Evolutionary conservation across 2,797 vertebrate genomes (phyloP), one percentile per base, ranked within the genome.

Genomic region (Acridotheres tristis): DNA sequence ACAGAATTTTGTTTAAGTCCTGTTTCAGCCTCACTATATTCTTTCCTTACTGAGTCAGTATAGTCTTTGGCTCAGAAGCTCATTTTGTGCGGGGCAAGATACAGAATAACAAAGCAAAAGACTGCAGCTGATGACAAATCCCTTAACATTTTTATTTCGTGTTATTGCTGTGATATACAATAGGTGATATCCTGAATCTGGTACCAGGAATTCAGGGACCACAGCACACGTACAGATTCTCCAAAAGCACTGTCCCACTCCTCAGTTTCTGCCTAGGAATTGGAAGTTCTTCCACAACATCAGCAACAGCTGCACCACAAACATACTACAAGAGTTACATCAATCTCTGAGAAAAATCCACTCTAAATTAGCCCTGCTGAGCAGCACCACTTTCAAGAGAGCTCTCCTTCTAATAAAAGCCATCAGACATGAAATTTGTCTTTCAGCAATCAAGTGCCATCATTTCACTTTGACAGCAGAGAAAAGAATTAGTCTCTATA

Each of bases 321-420:
- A 73, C 27, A 40, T 57, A 29, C 66, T 25, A 43, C 21, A 83
- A 51, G 29, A 75, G n/a, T 54, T 84, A 66, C 25, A 87, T 51
- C 40, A 82, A 43, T 13, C 48, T 84, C 15, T 34, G 61, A 79
- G 26, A 42, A 86, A 88, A 90, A 67, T 10, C 7, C 27, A 68
- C 47, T 75, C 48, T 59, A 84, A 89, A 96, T 95, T 89, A 96
- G 59, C 21, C 69, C 63, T 75, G 47, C 72, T 85, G 76, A 85
- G 75, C 9, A 61, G 43, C 30, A 80, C 42, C 27, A 16, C 42
- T 94, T 96, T 62, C 65, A 83, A 82, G 62, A 55, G 51, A 87
- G 32, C 32, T 87, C 32, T 82, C 53, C 55, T 75, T 79, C 82
- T 88, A 78, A 81, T 73, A 80, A 88, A 88, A 93, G 80, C 63